Evolutionary conservation across 1,140 invertebrate genomes (phyloP).

Genomic region (Drosophila auraria): DNA sequence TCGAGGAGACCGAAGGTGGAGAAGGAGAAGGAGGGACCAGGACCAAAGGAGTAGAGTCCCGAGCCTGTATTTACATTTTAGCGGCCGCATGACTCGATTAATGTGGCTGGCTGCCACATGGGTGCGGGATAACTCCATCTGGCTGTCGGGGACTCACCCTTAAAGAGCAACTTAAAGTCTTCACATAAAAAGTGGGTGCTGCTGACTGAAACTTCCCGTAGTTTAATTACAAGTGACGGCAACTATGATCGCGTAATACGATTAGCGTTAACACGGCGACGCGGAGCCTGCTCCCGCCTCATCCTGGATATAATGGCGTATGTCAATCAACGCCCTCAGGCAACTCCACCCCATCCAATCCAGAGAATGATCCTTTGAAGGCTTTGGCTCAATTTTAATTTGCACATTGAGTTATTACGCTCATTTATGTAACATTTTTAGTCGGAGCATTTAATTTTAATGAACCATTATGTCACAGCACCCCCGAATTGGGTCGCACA

Average conservation of each 20-base stretch:
- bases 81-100: slow-evolving; percentile 55
- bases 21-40: neutral
- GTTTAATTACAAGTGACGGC: slow-evolving; percentile 64
- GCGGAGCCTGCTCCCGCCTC: neutral
- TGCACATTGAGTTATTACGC: slow-evolving; percentile 70
- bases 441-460: slow-evolving; percentile 65
- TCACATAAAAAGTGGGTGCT: slow-evolving; percentile 12
- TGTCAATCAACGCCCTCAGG: slow-evolving; percentile 25
- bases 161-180: slow-evolving; percentile 29
- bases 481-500: slow-evolving; percentile 32
- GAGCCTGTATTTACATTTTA: slow-evolving; percentile 51
- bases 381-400: slow-evolving; percentile 74
- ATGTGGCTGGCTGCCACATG: slow-evolving; percentile 46
- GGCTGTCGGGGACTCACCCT: neutral
- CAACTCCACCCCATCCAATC: slow-evolving; percentile 4
- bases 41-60: slow-evolving; percentile 12
- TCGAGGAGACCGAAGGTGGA: slow-evolving; percentile 11
- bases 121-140: slow-evolving; percentile 2
- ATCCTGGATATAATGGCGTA: slow-evolving; percentile 31
- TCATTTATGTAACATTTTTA: slow-evolving; percentile 69
- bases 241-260: slow-evolving; percentile 78
- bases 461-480: slow-evolving; percentile 73
- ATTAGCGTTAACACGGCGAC: slow-evolving; percentile 51
- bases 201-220: slow-evolving; percentile 30
- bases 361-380: slow-evolving; percentile 26